Evolutionary conservation across 2,888 invertebrate species (phyloP).

Genomic region (Pyrrhia umbra): DNA sequence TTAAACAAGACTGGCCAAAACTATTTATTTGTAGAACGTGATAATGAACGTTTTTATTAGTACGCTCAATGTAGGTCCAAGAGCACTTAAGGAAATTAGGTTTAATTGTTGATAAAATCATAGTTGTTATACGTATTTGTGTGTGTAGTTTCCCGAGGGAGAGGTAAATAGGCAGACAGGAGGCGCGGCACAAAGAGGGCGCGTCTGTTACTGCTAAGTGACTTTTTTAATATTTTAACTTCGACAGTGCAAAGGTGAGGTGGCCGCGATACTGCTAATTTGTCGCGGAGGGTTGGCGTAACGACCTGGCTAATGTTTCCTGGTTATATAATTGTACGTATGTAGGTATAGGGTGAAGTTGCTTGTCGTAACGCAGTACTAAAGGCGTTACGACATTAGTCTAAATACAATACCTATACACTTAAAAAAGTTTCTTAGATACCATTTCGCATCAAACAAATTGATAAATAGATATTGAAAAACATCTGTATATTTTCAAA

Average conservation of each 20-base stretch:
- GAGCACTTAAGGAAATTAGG: constrained; percentile 20
- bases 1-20: neutral
- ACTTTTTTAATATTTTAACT: constrained; percentile 62
- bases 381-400: neutral
- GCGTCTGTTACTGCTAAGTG: constrained; percentile 54
- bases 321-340: constrained; percentile 29
- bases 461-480: no score
- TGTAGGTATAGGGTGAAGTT: constrained; percentile 3
- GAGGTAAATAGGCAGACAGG: constrained; percentile 50
- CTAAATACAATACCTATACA: neutral
- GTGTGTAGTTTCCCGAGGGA: constrained; percentile 50
- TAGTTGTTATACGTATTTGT: constrained; percentile 43
- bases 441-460: no score
- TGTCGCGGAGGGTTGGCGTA: constrained; percentile 31
- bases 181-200: constrained; percentile 53
- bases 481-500: no score
- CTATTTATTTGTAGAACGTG: neutral
- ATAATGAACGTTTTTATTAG: neutral
- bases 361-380: neutral
- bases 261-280: constrained; percentile 47
- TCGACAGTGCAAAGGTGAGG: constrained; percentile 55
- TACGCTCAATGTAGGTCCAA: constrained; percentile 4
- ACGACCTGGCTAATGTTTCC: constrained; percentile 25
- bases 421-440: no score
- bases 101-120: constrained; percentile 51